A percentile compares a stretch with the other conserved stretches of the same genome.
These are phyloP conservation scores for Eristalis intricaria DNA, from an alignment of 2,888 invertebrate species.

Conservation along the genomic window DNA sequence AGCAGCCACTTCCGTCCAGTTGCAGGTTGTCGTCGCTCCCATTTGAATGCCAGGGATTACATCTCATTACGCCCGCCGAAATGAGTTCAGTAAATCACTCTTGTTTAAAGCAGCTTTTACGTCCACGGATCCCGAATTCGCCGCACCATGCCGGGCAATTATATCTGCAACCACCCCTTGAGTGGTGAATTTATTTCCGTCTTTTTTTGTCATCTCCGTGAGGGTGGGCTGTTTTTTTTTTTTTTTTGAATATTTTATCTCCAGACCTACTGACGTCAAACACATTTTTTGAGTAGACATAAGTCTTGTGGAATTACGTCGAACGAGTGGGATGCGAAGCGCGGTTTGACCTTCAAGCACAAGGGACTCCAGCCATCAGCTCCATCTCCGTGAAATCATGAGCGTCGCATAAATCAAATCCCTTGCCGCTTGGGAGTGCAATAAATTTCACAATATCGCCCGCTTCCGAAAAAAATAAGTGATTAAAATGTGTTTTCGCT, in stretches of 20 bases:
- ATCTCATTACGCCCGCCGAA: conserved; percentile 47
- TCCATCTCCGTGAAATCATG: background rate
- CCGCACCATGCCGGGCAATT: conserved; percentile 42
- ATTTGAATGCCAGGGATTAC: conserved; percentile 29
- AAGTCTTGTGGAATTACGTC: conserved; percentile 16
- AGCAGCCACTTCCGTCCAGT: background rate
- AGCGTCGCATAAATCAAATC: conserved; percentile 45
- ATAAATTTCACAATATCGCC: conserved; percentile 66
- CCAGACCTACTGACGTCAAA: conserved; percentile 1
- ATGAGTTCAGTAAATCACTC: conserved; percentile 37
- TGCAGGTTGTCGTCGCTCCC: background rate
- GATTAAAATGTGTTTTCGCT: conserved; percentile 66
- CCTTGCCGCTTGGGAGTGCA: conserved; percentile 8
- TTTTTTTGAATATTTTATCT: background rate
- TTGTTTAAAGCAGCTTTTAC: background rate
- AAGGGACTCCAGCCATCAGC: background rate
- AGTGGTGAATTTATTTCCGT: background rate
- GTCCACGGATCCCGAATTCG: conserved; percentile 6
- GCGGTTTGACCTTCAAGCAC: background rate
- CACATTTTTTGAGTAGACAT: conserved; percentile 16
- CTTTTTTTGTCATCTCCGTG: conserved; percentile 13
- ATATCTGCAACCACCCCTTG: conserved; percentile 4
- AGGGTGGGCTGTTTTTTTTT: background rate
- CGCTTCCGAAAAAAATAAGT: conserved; percentile 32
- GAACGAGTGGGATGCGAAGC: background rate